A percentile compares a stretch with the other conserved stretches of the same genome.
Evolutionary conservation across 2,797 vertebrate genomes (phyloP).

Genomic region (Mormyrus hasselquistii): DNA sequence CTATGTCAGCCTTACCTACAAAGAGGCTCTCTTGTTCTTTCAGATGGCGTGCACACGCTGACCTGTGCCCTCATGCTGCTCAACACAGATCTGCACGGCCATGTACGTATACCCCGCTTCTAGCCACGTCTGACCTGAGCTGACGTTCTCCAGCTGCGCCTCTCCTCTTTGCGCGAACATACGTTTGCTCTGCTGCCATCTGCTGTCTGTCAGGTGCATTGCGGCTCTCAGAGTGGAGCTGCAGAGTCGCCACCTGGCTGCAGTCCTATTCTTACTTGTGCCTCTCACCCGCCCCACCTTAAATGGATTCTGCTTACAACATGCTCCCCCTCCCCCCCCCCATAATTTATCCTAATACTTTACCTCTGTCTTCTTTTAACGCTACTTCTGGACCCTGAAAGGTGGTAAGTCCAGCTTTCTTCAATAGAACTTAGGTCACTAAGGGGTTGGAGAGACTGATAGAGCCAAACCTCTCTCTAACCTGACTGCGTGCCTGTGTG

Average conservation of each 20-base stretch:
- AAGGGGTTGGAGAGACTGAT: neutral
- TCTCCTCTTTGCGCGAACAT: neutral
- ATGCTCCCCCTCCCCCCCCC: neutral
- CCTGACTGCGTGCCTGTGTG: neutral
- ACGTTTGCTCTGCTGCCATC: neutral
- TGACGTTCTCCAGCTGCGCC: neutral
- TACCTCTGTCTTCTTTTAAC: slow-evolving; percentile 23
- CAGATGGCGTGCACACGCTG: slow-evolving; percentile 89
- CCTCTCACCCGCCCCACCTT: neutral
- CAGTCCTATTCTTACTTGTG: neutral
- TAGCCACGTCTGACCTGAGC: neutral
- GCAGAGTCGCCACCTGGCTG: too few species aligned
- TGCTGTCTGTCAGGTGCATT: neutral
- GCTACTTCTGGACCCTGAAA: slow-evolving; percentile 58
- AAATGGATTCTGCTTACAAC: neutral
- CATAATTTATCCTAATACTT: neutral
- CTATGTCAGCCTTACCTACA: neutral
- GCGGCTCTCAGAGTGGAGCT: neutral
- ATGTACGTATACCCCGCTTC: slow-evolving; percentile 66
- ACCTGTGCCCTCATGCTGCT: slow-evolving; percentile 95
- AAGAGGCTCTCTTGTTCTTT: slow-evolving; percentile 31
- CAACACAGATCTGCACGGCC: slow-evolving; percentile 92
- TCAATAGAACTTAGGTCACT: neutral
- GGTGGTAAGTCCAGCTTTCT: slow-evolving; percentile 66
- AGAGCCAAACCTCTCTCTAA: neutral